These are phyloP conservation scores for Drosophila kikkawai DNA, from an alignment of 1,140 invertebrate species.

Conservation along the genomic window DNA sequence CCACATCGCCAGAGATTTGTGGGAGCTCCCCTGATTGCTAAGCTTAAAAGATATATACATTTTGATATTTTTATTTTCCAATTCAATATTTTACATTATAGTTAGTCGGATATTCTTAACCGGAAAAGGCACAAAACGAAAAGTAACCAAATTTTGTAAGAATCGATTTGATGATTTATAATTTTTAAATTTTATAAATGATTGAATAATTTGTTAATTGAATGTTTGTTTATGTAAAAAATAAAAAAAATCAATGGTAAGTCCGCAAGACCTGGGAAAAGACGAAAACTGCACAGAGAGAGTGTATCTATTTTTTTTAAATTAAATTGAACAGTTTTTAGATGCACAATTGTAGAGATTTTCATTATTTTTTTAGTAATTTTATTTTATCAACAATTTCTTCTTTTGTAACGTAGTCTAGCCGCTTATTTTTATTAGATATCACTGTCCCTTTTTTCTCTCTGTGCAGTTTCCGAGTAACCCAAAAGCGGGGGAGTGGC, in stretches of 20 bases:
- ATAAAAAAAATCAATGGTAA: constrained; percentile 1
- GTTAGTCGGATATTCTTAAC: constrained; percentile 4
- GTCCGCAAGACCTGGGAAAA: constrained; percentile 1
- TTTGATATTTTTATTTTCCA: constrained; percentile 18
- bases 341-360: not conserved
- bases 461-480: constrained; percentile 11
- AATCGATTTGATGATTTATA: constrained; percentile 5
- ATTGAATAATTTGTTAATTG: not conserved
- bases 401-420: not conserved
- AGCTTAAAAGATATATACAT: constrained; percentile 11
- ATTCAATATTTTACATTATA: constrained; percentile 20
- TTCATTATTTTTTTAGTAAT: too few species aligned
- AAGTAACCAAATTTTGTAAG: constrained; percentile 9
- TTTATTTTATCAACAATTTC: too few species aligned
- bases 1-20: constrained; percentile 5
- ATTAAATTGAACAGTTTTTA: not conserved
- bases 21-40: not conserved
- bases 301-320: not conserved
- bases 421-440: not conserved
- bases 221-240: not conserved
- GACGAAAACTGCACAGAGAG: not conserved
- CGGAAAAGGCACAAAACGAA: not conserved
- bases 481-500: constrained; percentile 22
- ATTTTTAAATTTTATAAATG: not conserved
- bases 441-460: not conserved